Evolutionary conservation across 2,797 vertebrate species (phyloP).

Genomic region (Sciaenops ocellatus): DNA sequence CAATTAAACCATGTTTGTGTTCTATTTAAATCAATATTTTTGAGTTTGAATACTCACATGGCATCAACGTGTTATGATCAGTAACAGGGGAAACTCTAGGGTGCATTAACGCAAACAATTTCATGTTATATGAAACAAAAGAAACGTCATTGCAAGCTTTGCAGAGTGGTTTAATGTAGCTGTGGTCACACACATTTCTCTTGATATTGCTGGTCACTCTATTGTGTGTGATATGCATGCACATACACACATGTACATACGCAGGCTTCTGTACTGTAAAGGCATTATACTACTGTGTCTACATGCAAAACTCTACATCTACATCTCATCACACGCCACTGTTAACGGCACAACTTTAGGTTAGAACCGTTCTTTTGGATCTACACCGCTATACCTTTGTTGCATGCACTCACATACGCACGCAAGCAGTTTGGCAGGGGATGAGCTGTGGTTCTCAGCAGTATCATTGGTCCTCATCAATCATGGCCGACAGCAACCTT

Average conservation of each 20-base stretch:
- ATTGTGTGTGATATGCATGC: not conserved
- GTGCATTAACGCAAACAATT: not conserved
- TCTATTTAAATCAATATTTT: not conserved
- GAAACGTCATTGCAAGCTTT: not conserved
- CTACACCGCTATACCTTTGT: not conserved
- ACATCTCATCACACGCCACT: not conserved
- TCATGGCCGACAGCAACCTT: constrained; percentile 71
- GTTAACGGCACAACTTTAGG: not conserved
- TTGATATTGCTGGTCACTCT: not conserved
- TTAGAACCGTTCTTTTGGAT: not conserved
- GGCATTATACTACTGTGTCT: not conserved
- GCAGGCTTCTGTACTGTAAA: not conserved
- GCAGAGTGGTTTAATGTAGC: not conserved
- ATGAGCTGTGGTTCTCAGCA: constrained; percentile 63
- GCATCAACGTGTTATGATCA: not conserved
- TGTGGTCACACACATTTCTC: not conserved
- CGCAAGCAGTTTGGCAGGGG: constrained; percentile 43
- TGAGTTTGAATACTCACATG: not conserved
- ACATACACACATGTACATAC: not conserved
- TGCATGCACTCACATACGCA: constrained; percentile 20
- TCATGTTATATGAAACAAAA: not conserved
- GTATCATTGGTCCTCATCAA: constrained; percentile 74
- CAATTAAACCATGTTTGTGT: not conserved
- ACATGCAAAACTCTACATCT: not conserved
- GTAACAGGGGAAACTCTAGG: not conserved